Base-by-base conservation (phyloP, 2,797 vertebrate species). In the Coluber constrictor region DNA sequence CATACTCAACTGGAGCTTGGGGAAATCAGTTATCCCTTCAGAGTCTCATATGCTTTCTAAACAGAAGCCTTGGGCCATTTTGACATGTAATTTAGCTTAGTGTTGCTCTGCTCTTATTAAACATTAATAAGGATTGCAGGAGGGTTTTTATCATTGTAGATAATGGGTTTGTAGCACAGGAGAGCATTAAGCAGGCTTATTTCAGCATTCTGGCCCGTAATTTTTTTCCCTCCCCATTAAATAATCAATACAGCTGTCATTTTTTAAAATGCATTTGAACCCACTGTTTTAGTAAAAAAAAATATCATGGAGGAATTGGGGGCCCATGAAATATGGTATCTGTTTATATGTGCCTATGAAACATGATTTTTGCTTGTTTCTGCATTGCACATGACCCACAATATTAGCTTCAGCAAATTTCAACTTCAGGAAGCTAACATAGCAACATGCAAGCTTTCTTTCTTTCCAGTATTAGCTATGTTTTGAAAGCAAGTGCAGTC, bases 221-320 rank as follows among this genome's bases (percentile, higher is more conserved):
- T 93, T 95, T 70, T 96, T 94, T 97, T 95, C 3, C 96, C 51
- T 96, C 97, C 57, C 92, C 97, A 98, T 97, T 98, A 98, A 98
- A 94, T 95, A 97, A 98, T 98, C 97, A 97, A 97, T 98, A 91
- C 60, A 97, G 94, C 95, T 94, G 97, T 96, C 96, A 96, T 96
- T 96, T 97, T 97, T 98, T 96, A 96, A 97, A 97, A 97, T 96
- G 92, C 96, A 97, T 98, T 97, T 83, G 95, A 97, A 95, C 94
- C 94, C 96, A 93, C 94, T 96, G 97, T 95, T 74, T 91, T 59
- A 47, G 56, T 66, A 95, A 94, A 94, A 96, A 96, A 97, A 63
- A 29, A 91, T 0, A 96, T 96, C 95, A 47, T 10, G 13, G 60
- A 95, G 94, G 92, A 96, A 95, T 96, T 96, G 96, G 94, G 95